These are phyloP conservation scores for Neoscelio sp. DNA, from an alignment of 2,888 invertebrate genomes.

Conservation along the genomic window DNA sequence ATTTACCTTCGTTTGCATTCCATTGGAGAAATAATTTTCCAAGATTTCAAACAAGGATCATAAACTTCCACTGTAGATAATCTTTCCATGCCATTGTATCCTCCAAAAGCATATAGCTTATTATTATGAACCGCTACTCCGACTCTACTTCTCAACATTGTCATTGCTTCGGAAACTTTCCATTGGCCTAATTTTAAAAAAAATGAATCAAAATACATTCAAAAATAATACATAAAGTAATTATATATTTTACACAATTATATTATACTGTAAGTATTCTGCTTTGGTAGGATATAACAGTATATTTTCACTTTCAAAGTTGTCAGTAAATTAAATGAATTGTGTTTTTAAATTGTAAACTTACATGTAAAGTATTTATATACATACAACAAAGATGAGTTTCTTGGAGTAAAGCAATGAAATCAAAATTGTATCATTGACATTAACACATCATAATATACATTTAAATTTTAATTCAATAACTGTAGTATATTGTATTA, in stretches of 20 bases:
- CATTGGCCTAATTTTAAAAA: conserved; percentile 86
- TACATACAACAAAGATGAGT: too few relatives aligned
- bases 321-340: too few relatives aligned
- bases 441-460: too few relatives aligned
- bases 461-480: too few relatives aligned
- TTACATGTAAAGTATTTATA: too few relatives aligned
- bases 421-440: too few relatives aligned
- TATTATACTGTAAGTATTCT: too few relatives aligned
- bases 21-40: conserved; percentile 92
- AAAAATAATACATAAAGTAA: background rate
- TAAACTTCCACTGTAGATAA: conserved; percentile 93
- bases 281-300: too few relatives aligned
- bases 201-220: background rate
- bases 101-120: conserved; percentile 91
- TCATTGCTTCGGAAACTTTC: conserved; percentile 92
- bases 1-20: conserved; percentile 90
- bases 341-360: too few relatives aligned
- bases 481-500: too few relatives aligned
- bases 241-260: conserved; percentile 68
- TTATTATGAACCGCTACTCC: conserved; percentile 93
- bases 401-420: too few relatives aligned
- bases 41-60: conserved; percentile 88
- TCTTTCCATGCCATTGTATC: conserved; percentile 92
- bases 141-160: conserved; percentile 91
- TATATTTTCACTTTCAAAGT: too few relatives aligned